A percentile compares a stretch with the other conserved stretches of the same genome.
These are phyloP conservation scores for Arnoldichthys spilopterus DNA, from an alignment of 2,797 vertebrate species.

Conservation along the genomic window DNA sequence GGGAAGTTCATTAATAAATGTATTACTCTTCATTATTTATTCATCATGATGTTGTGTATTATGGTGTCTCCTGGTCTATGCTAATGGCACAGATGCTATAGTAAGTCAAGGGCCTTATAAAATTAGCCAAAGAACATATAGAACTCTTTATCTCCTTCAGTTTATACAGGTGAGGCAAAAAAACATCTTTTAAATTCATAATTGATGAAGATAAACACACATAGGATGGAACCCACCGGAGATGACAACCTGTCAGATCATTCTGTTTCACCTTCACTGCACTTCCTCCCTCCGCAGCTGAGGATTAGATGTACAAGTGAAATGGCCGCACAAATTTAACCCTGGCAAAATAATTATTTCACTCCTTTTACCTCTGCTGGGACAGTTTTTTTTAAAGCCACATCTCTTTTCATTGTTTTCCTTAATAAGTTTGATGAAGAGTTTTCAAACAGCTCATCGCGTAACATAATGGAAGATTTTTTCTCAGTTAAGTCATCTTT, in stretches of 20 bases:
- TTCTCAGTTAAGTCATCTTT: background rate
- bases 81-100: background rate
- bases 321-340: conserved; percentile 29
- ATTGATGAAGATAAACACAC: conserved; percentile 47
- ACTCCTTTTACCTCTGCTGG: conserved; percentile 11
- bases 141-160: background rate
- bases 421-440: background rate
- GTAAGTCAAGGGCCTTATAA: background rate
- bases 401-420: background rate
- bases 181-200: conserved; percentile 45
- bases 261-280: conserved; percentile 49
- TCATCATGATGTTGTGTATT: conserved; percentile 25
- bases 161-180: conserved; percentile 33
- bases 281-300: conserved; percentile 25
- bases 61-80: conserved; percentile 10
- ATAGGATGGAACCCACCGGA: conserved; percentile 31
- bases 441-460: background rate
- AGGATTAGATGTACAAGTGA: conserved; percentile 15
- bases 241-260: conserved; percentile 47
- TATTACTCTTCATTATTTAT: conserved; percentile 33
- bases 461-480: background rate
- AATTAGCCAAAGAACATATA: background rate
- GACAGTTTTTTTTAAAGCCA: too few relatives aligned
- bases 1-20: conserved; percentile 44
- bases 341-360: conserved; percentile 47